Conservation (phyloP, 1,140 invertebrate genomes). For the Papilio helenus region DNA sequence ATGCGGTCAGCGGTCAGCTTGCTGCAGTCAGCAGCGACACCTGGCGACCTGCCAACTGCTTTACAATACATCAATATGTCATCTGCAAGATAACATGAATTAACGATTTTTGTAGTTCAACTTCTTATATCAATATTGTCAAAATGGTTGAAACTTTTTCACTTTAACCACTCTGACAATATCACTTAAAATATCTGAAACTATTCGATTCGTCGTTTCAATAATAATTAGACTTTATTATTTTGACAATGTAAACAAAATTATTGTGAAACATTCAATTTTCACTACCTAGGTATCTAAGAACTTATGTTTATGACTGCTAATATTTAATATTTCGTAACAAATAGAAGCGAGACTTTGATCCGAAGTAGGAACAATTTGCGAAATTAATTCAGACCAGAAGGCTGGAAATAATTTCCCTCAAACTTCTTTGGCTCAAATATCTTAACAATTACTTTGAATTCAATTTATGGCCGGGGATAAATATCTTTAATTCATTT, state of each 20-base stretch:
- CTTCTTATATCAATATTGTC: too few relatives aligned
- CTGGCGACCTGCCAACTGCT: neutral
- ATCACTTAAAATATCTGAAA: too few relatives aligned
- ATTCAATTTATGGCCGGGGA: neutral
- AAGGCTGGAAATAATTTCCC: neutral
- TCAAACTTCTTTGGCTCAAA: neutral
- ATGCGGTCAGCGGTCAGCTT: conserved; percentile 9
- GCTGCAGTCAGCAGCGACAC: neutral
- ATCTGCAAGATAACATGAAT: neutral
- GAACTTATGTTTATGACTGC: neutral
- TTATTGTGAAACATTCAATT: neutral
- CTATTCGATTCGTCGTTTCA: neutral
- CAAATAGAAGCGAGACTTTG: conserved; percentile 17
- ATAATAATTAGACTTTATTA: neutral
- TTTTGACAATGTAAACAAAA: neutral
- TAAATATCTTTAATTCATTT: conserved; percentile 3
- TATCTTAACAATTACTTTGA: conserved; percentile 21
- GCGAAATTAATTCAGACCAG: conserved; percentile 14
- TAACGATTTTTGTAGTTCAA: neutral
- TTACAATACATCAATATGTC: neutral
- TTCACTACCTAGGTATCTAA: neutral
- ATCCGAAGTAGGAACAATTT: conserved; percentile 2
- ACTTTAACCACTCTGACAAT: too few relatives aligned
- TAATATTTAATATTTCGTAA: conserved; percentile 5
- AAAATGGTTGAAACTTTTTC: too few relatives aligned